phyloP scores from a whole-genome alignment of 2,113 vertebrate species.

The Enhydra lutris region DNA sequence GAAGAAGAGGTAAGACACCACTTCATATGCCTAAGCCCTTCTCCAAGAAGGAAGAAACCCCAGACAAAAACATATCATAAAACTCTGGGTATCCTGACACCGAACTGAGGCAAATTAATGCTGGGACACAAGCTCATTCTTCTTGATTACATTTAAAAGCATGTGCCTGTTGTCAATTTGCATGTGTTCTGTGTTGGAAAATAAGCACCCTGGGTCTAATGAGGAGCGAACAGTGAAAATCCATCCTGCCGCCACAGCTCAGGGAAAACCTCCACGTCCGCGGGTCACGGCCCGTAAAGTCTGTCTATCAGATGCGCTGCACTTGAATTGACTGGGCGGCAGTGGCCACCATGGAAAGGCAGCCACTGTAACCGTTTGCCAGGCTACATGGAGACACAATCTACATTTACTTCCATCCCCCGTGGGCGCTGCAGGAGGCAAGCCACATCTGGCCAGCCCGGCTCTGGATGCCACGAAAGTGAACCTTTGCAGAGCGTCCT shows the following conservation, averaged over 20 bases:
- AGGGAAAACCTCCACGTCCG: background rate
- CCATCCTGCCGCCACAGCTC: background rate
- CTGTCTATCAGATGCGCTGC: conserved; percentile 31
- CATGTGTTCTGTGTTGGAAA: conserved; percentile 11
- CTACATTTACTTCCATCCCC: background rate
- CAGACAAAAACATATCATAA: background rate
- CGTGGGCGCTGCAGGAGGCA: background rate
- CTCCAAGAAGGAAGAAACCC: background rate
- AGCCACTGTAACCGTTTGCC: conserved; percentile 31
- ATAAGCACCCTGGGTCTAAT: conserved; percentile 6
- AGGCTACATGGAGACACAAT: background rate
- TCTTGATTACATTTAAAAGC: conserved; percentile 29
- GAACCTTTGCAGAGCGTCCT: background rate
- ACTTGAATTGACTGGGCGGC: conserved; percentile 27
- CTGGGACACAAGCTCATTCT: background rate
- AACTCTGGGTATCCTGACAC: background rate
- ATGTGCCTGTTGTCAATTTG: background rate
- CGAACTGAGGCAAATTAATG: background rate
- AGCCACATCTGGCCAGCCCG: background rate
- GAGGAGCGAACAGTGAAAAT: conserved; percentile 13
- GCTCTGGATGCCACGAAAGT: background rate
- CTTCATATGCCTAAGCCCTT: background rate
- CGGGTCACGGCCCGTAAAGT: background rate
- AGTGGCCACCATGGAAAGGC: background rate
- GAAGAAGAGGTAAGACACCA: background rate